Evolutionary conservation across 2,797 vertebrate species (phyloP), one percentile per base, ranked within the genome.

Genomic region (Knipowitschia caucasica): DNA sequence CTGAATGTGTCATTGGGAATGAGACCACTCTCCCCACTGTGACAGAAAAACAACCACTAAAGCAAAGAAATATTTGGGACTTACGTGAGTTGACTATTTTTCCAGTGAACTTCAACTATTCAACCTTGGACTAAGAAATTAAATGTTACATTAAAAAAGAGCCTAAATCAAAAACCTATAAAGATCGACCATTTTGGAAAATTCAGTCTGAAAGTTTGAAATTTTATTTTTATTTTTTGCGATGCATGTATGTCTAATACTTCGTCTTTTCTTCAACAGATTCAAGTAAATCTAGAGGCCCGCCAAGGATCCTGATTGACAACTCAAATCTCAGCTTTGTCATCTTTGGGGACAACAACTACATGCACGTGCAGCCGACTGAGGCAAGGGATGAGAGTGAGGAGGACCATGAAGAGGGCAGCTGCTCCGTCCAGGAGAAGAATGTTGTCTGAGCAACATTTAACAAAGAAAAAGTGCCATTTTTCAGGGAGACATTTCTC

Each of bases 281-380:
- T 59, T 10, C 39, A 23, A 30, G 21, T 17, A 63, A 27, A 17
- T 67, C 70, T 61, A 46, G 25, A 7, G 35, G 50, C 15, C 20
- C 34, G 20, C 12, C 17, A 1, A 66, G 31, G 23, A 36, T 90
- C 69, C 67, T 40, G 52, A 77, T 91, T 27, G 24, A 75, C 3
- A 27, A 68, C 46, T 89, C 87, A 1, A 33, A 54, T 5, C 57
- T 91, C 34, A 81, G 67, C 56, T 86, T 53, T 29, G 86, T 87
- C 59, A 88, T 87, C 64, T 86, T 91, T 8, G 89, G 90, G 26
- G 71, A 91, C 71, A 66, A 85, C 59, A 91, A 89, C 69, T 69
- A 52, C 53, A 84, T 91, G 89, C 55, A 59, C 0, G 53, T 77
- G 17, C 71, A 71, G 4, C 50, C 56, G 44, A 55, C 17, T 33